Percentiles rank a stretch among this genome's conserved stretches.
Conservation (phyloP, 2,888 invertebrate species). For the Amphipoea lucens region DNA sequence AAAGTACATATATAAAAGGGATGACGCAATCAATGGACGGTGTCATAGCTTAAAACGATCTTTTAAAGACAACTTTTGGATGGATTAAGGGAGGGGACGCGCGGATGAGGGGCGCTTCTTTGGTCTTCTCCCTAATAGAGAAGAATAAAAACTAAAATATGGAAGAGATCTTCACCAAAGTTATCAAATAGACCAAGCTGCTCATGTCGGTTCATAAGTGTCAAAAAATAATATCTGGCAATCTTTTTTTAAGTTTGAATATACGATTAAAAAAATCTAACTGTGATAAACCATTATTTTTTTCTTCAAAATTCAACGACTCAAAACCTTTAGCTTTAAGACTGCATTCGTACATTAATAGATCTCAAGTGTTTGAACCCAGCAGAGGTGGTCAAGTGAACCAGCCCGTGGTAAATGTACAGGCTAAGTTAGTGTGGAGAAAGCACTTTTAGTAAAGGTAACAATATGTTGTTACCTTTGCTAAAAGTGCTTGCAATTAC, state of each 20-base stretch:
- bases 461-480: too few relatives aligned
- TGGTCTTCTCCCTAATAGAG: background rate
- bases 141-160: background rate
- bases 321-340: constrained; percentile 14
- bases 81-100: too few relatives aligned
- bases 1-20: too few relatives aligned
- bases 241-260: background rate
- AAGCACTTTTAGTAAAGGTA: background rate
- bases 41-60: too few relatives aligned
- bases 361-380: constrained; percentile 42
- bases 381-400: constrained; percentile 49
- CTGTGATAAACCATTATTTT: background rate
- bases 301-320: background rate
- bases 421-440: constrained; percentile 29
- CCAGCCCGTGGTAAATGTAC: constrained; percentile 36
- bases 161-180: too few relatives aligned
- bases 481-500: too few relatives aligned
- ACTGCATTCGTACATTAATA: constrained; percentile 30
- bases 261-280: background rate
- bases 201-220: background rate
- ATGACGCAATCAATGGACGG: too few relatives aligned
- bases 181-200: background rate
- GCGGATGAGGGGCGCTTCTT: background rate
- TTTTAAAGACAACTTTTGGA: too few relatives aligned
- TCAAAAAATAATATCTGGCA: background rate